These are phyloP conservation scores for Drepana falcataria DNA, from an alignment of 2,888 invertebrate genomes.

Conservation along the genomic window DNA sequence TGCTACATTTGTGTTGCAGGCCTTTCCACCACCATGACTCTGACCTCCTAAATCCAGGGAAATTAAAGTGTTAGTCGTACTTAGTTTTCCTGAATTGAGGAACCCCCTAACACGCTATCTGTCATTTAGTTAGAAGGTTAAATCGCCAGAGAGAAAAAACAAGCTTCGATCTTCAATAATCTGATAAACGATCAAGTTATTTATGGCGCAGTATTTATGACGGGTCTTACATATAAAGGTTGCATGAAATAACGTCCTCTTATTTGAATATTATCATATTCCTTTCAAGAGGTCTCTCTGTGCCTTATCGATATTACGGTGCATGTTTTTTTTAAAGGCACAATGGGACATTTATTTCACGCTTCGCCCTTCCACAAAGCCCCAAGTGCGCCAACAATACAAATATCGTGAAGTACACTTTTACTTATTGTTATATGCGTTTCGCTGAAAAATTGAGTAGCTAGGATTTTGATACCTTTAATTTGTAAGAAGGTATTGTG, in stretches of 20 bases:
- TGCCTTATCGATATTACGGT: slow-evolving; percentile 29
- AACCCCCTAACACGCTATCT: no score
- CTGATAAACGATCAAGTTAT: background rate
- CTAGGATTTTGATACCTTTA: slow-evolving; percentile 11
- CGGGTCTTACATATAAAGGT: background rate
- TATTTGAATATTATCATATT: background rate
- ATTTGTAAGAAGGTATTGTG: background rate
- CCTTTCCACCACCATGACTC: no score
- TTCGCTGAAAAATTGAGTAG: slow-evolving; percentile 4
- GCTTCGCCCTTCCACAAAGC: slow-evolving; percentile 36
- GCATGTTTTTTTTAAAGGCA: slow-evolving; percentile 31
- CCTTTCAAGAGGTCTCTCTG: background rate
- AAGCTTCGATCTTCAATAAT: background rate
- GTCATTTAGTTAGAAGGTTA: no score
- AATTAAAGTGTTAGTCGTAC: no score
- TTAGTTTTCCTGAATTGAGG: no score
- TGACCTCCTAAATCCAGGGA: no score
- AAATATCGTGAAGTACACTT: slow-evolving; percentile 32
- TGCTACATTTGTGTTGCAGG: no score
- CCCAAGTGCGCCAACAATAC: slow-evolving; percentile 29
- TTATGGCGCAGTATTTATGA: background rate
- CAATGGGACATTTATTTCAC: slow-evolving; percentile 29
- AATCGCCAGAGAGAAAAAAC: background rate
- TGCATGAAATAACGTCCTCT: background rate
- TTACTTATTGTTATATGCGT: slow-evolving; percentile 4